Base-by-base conservation (phyloP, 1,140 invertebrate species). In the Drosophila sp. region DNA sequence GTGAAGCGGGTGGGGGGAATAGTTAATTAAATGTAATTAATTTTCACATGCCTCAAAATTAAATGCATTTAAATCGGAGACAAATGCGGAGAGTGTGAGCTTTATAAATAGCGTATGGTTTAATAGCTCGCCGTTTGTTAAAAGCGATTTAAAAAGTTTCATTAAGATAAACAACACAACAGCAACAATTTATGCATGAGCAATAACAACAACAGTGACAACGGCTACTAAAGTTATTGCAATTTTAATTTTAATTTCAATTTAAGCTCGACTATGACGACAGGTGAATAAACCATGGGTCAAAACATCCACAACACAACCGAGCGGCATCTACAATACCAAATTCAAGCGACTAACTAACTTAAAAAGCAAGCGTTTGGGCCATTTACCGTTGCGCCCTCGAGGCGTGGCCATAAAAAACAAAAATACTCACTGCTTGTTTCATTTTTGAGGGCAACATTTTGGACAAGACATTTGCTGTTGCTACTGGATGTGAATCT, bases 121-220 rank as follows among this genome's bases (percentile, higher is more conserved):
- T 87, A 81, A 86, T 86, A 62, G 82, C 70, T 45, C 48, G 18
- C 48, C 69, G 67, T 71, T 76, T 81, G 78, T 81, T 87, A 87
- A 87, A 87, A 82, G 83, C 63, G 79, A 87, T 87, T 87, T 90
- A 75, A 89, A 89, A 89, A 84, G 80, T 89, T 84, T 90, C 84
- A 89, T 84, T 89, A 89, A 89, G 77, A 86, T 90, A 89, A 89
- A 78, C 40, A 56, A 13, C 27, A 18, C 25, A 65, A 21, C 76
- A 53, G 9, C 27, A 53, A n/a, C 34, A 59, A 53, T 64, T 36
- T 38, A 32, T 72, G 46, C 34, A 56, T 72, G 53, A 64, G 51
- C 58, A 72, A 70, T 62, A 62, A 36, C 38, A 57, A 21, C 29
- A 46, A 48, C 70, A 73, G 75, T 51, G 53, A 46, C 67, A 41